Conservation (phyloP, 2,113 vertebrate genomes). For the Corvus moneduloides region DNA sequence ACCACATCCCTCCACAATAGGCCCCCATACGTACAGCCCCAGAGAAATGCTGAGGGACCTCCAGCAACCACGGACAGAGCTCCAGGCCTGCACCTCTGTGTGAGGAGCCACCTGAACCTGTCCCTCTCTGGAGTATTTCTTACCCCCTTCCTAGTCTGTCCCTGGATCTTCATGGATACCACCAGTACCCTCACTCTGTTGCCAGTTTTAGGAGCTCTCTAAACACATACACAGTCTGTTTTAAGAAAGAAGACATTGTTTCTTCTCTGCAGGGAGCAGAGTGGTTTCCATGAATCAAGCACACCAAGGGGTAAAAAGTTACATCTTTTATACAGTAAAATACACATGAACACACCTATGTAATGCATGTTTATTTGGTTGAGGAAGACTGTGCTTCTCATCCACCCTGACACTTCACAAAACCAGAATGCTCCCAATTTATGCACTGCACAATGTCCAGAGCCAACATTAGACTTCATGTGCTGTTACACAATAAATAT, state of each 20-base stretch:
- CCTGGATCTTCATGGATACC: not conserved
- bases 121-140: not conserved
- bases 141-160: not conserved
- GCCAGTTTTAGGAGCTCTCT: not conserved
- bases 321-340: not conserved
- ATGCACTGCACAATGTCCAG: too few species aligned
- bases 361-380: not conserved
- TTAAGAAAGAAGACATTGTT: not conserved
- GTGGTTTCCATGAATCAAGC: not conserved
- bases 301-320: not conserved
- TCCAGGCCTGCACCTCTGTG: not conserved
- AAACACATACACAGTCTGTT: not conserved
- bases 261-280: not conserved
- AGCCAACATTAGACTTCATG: not conserved
- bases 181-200: not conserved
- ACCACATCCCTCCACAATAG: not conserved
- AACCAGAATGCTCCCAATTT: not conserved
- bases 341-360: not conserved
- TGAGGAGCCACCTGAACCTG: not conserved
- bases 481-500: not conserved
- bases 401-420: not conserved
- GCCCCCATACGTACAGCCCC: not conserved
- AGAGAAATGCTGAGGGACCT: not conserved
- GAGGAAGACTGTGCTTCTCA: not conserved
- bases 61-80: not conserved